A percentile compares a stretch with the other conserved stretches of the same genome.
Evolutionary conservation across 2,113 vertebrate genomes (phyloP).

Genomic region (Gallinago media): DNA sequence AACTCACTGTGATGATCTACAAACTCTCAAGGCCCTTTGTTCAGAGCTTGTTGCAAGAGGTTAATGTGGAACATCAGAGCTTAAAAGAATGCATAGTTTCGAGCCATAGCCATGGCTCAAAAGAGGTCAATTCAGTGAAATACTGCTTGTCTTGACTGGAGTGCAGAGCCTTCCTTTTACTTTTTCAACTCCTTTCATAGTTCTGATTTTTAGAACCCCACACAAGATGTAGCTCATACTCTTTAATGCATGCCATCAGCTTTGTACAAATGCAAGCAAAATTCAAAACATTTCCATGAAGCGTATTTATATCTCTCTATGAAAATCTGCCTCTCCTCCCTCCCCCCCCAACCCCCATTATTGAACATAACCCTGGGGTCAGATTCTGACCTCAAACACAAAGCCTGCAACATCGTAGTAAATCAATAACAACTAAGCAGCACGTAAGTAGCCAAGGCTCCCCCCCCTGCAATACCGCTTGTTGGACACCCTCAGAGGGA

Average conservation of each 20-base stretch:
- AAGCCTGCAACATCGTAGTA: neutral
- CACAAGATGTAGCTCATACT: neutral
- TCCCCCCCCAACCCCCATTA: neutral
- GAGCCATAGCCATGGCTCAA: neutral
- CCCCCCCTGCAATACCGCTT: neutral
- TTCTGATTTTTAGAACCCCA: neutral
- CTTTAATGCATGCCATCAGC: neutral
- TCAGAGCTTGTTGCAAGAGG: slow-evolving; percentile 13
- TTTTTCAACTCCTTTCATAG: slow-evolving; percentile 16
- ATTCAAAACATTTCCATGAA: neutral
- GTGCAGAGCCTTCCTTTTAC: neutral
- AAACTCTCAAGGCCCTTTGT: slow-evolving; percentile 14
- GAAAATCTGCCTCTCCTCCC: neutral
- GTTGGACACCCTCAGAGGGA: neutral
- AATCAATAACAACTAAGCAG: slow-evolving; percentile 24
- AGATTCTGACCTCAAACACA: slow-evolving; percentile 27
- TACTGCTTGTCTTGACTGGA: neutral
- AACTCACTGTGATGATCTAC: slow-evolving; percentile 18
- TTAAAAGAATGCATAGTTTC: slow-evolving; percentile 30
- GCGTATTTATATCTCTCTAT: neutral
- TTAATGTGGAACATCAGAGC: slow-evolving; percentile 35
- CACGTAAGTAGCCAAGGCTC: neutral
- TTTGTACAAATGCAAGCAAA: neutral
- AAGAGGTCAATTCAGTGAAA: slow-evolving; percentile 50
- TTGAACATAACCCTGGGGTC: neutral